Conservation (phyloP, 2,888 invertebrate species). For the Luperina nickerlii region DNA sequence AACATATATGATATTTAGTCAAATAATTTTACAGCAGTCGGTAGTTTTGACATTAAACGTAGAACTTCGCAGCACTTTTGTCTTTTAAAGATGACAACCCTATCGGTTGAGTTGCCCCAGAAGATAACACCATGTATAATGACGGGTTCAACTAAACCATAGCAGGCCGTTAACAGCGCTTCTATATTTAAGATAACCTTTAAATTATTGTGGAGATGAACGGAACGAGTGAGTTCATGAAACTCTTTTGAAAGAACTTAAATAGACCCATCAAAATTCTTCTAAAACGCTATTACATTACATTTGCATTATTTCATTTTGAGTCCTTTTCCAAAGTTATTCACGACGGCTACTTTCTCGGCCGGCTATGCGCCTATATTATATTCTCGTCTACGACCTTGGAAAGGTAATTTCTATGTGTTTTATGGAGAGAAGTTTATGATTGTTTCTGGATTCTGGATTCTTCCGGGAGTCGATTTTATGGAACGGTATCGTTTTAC, state of each 20-base stretch:
- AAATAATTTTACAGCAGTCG: too few species aligned
- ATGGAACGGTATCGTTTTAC: not conserved
- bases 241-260: slow-evolving; percentile 13
- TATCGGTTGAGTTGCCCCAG: too few species aligned
- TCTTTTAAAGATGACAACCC: too few species aligned
- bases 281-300: not conserved
- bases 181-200: slow-evolving; percentile 1
- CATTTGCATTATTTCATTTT: slow-evolving; percentile 26
- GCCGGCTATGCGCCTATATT: not conserved
- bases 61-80: too few species aligned
- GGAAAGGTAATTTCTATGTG: not conserved
- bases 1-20: too few species aligned
- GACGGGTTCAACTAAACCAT: too few species aligned
- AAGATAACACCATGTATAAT: too few species aligned
- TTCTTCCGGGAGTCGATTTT: not conserved
- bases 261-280: slow-evolving; percentile 4
- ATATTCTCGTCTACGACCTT: not conserved
- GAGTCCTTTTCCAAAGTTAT: slow-evolving; percentile 19
- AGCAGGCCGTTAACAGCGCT: too few species aligned
- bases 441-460: slow-evolving; percentile 14
- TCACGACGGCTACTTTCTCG: not conserved
- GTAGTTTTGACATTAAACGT: too few species aligned
- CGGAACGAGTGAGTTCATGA: slow-evolving; percentile 7
- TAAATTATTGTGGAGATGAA: slow-evolving; percentile 14
- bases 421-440: not conserved